Evolutionary conservation across 2,797 vertebrate genomes (phyloP).

Genomic region (Macrochelys suwanniensis): DNA sequence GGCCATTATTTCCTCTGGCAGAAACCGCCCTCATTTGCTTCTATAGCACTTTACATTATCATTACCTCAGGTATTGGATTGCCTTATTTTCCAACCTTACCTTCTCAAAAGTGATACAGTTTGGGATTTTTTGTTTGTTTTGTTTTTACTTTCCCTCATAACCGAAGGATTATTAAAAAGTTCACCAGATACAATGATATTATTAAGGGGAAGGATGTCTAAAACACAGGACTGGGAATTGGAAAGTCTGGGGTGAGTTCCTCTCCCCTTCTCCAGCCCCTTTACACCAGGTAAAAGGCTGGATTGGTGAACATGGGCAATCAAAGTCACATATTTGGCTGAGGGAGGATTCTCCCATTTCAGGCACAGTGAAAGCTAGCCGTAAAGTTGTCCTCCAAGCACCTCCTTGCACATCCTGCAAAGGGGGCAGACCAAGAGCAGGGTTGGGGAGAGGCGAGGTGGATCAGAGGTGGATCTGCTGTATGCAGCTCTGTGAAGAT

Average conservation of each 20-base stretch:
- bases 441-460: background rate
- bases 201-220: background rate
- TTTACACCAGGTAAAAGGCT: background rate
- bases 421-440: background rate
- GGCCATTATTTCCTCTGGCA: background rate
- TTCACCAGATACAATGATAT: background rate
- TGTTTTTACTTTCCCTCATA: background rate
- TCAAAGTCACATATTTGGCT: background rate
- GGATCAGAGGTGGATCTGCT: background rate
- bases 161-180: background rate
- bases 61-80: background rate
- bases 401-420: no score
- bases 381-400: background rate
- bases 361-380: background rate
- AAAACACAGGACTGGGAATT: background rate
- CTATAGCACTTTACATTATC: background rate
- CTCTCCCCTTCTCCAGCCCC: background rate
- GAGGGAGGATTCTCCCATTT: background rate
- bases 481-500: background rate
- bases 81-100: background rate
- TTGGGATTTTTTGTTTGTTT: background rate
- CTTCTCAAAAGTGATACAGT: background rate
- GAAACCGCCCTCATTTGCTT: background rate
- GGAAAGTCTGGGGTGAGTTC: background rate
- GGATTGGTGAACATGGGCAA: background rate